Base-by-base conservation (phyloP, 2,113 vertebrate species). In the Epinephelus cyanopodus region DNA sequence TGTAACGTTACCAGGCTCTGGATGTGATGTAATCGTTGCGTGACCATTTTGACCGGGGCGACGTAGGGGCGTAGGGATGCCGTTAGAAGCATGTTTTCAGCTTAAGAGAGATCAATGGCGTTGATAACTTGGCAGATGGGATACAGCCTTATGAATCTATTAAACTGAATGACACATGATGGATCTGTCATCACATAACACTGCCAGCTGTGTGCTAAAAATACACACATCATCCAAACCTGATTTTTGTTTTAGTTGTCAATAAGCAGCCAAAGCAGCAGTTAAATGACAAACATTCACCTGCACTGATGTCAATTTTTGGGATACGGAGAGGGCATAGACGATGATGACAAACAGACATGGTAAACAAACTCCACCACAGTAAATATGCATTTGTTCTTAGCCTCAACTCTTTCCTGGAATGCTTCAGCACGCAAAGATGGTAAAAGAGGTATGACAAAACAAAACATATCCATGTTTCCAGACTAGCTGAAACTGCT, bases 321-420 rank as follows among this genome's bases (percentile, higher is more conserved):
- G 72, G 37, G 47, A 72, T 53, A n/a, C 47, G 15, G 72, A 83
- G 25, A 6, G 17, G 42, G 0, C 57, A 45, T 0, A 56, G 53
- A 81, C 54, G 25, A 77, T 61, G 42, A 45, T 12, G 42, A 45
- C 53, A 69, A 62, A 82, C 23, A 63, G 3, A 67, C 67, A 69
- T 5, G 19, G 62, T 23, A 53, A 57, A 76, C 23, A n/a, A 85
- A 67, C 64, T 58, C 74, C 66, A 74, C 52, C 12, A 56, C 39
- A 64, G 70, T 58, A 61, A 80, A 86, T 65, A 65, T 76, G 48
- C 23, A 74, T 61, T 33, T 25, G 50, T 1, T 17, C 39, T 14
- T 62, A 7, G 14, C 33, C 27, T 48, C 14, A 50, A 39, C 17
- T 29, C 52, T 63, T 81, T 60, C 47, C 54, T 65, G 64, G 18